Conservation (phyloP, 2,113 vertebrate genomes). For the Suricata suricatta region DNA sequence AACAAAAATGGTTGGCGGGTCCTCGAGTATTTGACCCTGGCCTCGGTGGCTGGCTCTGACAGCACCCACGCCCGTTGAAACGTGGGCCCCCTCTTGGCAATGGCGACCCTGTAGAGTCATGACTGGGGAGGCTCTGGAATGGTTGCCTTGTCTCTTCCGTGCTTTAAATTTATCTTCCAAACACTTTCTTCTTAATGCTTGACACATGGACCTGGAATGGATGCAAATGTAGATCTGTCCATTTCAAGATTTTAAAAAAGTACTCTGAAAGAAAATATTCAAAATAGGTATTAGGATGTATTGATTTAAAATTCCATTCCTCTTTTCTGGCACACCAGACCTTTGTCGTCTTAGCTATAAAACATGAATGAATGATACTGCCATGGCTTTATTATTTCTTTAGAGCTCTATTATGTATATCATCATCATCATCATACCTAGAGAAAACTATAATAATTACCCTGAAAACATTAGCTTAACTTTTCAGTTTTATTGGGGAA, state of each 20-base stretch:
- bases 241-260: not conserved
- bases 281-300: not conserved
- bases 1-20: no score
- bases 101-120: accelerated
- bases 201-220: not conserved
- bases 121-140: not conserved
- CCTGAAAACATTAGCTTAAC: constrained; percentile 15
- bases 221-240: not conserved
- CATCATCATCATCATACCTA: not conserved
- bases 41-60: not conserved
- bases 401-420: not conserved
- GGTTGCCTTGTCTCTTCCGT: not conserved
- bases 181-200: not conserved
- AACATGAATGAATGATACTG: not conserved
- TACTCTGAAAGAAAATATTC: not conserved
- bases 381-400: not conserved
- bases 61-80: accelerated
- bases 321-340: not conserved
- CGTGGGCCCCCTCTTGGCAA: accelerated
- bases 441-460: constrained; percentile 36
- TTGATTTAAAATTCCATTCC: not conserved
- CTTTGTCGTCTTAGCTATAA: not conserved
- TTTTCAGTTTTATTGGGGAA: constrained; percentile 39
- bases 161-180: not conserved
- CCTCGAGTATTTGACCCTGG: no score